These are phyloP conservation scores for Pseudorasbora parva DNA, from an alignment of 2,113 vertebrate species.

Conservation along the genomic window DNA sequence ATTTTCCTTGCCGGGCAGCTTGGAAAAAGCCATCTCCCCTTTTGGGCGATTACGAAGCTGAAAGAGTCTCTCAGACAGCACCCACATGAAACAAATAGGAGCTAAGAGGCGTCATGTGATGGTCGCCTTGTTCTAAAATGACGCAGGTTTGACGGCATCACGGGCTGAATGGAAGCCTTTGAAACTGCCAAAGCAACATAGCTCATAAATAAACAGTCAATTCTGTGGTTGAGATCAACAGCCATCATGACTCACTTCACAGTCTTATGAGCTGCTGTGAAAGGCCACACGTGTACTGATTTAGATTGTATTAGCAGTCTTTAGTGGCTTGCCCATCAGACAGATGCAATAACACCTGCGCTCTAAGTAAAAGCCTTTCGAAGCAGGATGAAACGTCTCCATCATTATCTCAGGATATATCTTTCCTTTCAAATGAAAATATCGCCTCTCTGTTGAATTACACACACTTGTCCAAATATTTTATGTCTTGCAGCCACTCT, in stretches of 20 bases:
- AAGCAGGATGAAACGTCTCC: background rate
- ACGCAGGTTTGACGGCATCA: constrained; percentile 68
- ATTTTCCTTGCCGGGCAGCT: background rate
- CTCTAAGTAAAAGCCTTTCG: background rate
- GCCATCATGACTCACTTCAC: background rate
- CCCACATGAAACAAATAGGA: constrained; percentile 61
- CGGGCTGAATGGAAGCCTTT: constrained; percentile 68
- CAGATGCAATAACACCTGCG: background rate
- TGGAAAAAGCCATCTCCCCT: background rate
- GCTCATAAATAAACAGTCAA: constrained; percentile 57
- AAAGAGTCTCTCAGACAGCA: constrained; percentile 57
- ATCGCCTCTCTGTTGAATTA: background rate
- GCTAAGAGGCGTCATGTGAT: constrained; percentile 72
- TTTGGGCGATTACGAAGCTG: constrained; percentile 34
- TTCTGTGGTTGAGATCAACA: constrained; percentile 26
- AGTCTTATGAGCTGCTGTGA: background rate
- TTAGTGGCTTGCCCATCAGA: background rate
- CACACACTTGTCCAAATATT: background rate
- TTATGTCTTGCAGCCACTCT: constrained; percentile 8
- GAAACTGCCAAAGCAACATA: constrained; percentile 40
- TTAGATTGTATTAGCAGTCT: background rate
- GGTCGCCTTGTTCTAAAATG: constrained; percentile 61
- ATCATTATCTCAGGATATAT: background rate
- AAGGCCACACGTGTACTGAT: background rate
- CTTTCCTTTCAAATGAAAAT: background rate